Percentiles rank a stretch among this genome's conserved stretches.
phyloP scores from a whole-genome alignment of 1,140 invertebrate genomes.

The Sycophaga agraensis region DNA sequence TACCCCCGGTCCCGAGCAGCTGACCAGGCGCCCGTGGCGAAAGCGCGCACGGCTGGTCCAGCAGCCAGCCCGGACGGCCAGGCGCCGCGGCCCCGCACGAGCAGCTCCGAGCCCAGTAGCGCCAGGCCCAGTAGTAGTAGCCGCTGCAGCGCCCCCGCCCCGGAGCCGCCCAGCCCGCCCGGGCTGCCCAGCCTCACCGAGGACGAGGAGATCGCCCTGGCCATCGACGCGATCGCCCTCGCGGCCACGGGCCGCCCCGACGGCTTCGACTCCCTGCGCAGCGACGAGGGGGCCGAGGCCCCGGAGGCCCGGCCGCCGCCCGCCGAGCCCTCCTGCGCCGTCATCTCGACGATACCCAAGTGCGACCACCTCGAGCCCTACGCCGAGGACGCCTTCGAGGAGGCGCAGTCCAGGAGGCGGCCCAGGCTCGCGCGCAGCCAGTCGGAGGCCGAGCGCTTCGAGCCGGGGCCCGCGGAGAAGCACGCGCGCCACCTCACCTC shows the following conservation, averaged over 20 bases:
- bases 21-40: not conserved
- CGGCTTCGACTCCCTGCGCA: too few relatives aligned
- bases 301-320: not conserved
- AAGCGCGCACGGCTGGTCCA: slow-evolving; percentile 1
- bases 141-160: not conserved
- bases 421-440: slow-evolving; percentile 37
- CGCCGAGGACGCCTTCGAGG: not conserved
- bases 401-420: slow-evolving; percentile 31
- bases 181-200: slow-evolving; percentile 22
- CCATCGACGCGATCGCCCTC: slow-evolving; percentile 24
- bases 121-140: not conserved
- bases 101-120: too few relatives aligned
- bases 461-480: slow-evolving; percentile 34
- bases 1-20: too few relatives aligned
- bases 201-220: slow-evolving; percentile 27
- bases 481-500: slow-evolving; percentile 38
- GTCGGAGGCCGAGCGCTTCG: slow-evolving; percentile 42
- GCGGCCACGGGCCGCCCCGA: slow-evolving; percentile 1
- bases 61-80: not conserved
- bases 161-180: not conserved
- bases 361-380: slow-evolving; percentile 33
- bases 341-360: slow-evolving; percentile 47
- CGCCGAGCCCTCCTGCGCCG: slow-evolving; percentile 27
- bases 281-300: not conserved
- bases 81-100: not conserved